A percentile compares a stretch with the other conserved stretches of the same genome.
phyloP scores from a whole-genome alignment of 2,797 vertebrate species.

The Chromis chromis region DNA sequence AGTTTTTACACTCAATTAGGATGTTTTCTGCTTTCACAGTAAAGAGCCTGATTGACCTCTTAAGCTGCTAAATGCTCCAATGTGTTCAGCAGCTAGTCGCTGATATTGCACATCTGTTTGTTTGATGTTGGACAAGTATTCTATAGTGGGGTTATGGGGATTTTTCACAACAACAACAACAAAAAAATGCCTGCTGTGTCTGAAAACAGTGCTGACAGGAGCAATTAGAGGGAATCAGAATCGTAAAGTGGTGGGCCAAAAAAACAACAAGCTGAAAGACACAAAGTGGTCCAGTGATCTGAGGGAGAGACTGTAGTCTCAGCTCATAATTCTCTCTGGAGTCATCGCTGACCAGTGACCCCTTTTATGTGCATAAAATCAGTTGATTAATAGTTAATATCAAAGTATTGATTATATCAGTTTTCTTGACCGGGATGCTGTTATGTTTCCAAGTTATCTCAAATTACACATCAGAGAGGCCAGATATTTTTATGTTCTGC shows the following conservation, averaged over 20 bases:
- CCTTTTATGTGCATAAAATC: background rate
- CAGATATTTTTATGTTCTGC: background rate
- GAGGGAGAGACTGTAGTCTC: background rate
- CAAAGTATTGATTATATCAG: too few species aligned
- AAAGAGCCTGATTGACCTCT: background rate
- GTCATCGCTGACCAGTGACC: background rate
- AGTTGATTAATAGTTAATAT: background rate
- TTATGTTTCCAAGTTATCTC: too few species aligned
- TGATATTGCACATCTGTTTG: background rate
- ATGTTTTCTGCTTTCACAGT: background rate
- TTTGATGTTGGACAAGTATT: background rate
- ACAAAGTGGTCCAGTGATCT: background rate
- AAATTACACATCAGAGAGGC: constrained; percentile 2
- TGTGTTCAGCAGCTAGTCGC: background rate
- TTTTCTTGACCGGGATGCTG: too few species aligned
- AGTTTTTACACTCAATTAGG: background rate
- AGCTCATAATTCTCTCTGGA: background rate
- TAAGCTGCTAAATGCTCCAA: background rate
- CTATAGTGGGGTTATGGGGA: too few species aligned
- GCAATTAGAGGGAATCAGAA: background rate
- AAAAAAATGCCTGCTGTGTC: too few species aligned
- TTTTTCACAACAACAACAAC: too few species aligned
- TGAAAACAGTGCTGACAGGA: too few species aligned
- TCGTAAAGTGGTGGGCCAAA: background rate
- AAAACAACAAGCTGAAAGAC: constrained; percentile 11